Evolutionary conservation across 1,140 invertebrate species (phyloP), one percentile per base, ranked within the genome.

Genomic region (Drosophila pseudoananassae): DNA sequence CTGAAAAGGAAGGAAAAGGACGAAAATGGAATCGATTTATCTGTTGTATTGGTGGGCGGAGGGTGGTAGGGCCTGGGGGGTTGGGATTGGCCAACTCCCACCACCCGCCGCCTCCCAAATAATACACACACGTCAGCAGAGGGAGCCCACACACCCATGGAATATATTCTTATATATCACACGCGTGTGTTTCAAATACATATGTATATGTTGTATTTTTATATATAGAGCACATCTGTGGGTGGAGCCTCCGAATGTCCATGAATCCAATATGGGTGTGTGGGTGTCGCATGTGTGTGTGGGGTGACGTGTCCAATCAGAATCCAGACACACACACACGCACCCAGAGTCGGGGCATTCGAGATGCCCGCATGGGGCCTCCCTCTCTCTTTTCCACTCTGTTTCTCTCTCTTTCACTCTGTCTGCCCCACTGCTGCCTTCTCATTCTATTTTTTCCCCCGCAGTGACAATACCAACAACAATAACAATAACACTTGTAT

Each of bases 211-310:
- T 36, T 17, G 6, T 43, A 6, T 17, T 3, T 17, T 14, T 7
- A 8, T 17, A 8, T 43, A 43, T 17, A 43, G 5, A 43, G n/a
- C 14, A 17, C 47, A 40, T 65, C 64, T 56, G 54, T 88, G 83
- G 83, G 83, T 88, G 83, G 83, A 88, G 83, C 83, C 83, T 88
- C 78, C 47, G 66, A 76, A 69, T 82, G 59, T 75, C 83, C 83
- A 87, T 46, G 58, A 63, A 73, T 73, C 55, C 56, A 7, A 71
- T 57, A 38, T 64, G 38, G 63, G 51, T 70, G 59, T 73, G 25
- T 27, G 55, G 46, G 57, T 64, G 58, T 50, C 59, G 46, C 63
- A 66, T 53, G 51, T 63, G 56, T 71, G 65, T 49, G 66, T 53
- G 71, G 60, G 65, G 50, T 78, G 74, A 70, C 79, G 83, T 87